A percentile compares a stretch with the other conserved stretches of the same genome.
Evolutionary conservation across 2,113 vertebrate species (phyloP).

Genomic region (Syrmaticus mikado): DNA sequence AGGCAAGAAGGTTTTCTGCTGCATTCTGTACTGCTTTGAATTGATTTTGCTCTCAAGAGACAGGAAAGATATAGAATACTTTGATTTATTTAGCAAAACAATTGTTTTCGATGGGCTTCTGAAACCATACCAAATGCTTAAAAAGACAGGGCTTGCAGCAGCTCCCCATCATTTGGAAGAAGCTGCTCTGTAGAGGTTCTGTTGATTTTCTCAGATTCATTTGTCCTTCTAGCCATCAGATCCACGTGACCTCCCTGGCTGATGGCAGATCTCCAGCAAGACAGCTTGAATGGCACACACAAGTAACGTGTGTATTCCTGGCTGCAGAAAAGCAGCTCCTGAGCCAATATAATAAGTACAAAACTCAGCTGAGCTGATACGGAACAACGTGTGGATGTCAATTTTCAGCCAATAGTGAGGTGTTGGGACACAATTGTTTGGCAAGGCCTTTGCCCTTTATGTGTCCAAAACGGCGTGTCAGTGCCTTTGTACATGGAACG

Average conservation of each 20-base stretch:
- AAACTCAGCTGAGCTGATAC: conserved; percentile 38
- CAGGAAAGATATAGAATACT: background rate
- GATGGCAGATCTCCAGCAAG: conserved; percentile 21
- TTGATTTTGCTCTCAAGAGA: background rate
- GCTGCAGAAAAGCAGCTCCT: conserved; percentile 1
- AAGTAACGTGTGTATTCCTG: background rate
- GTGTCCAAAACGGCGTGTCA: background rate
- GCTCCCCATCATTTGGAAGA: background rate
- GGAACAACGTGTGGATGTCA: background rate
- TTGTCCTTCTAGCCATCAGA: background rate
- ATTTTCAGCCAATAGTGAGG: conserved; percentile 52
- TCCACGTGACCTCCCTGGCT: background rate
- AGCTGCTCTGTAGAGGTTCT: background rate
- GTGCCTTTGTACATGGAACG: background rate
- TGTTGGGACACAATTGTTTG: conserved; percentile 60
- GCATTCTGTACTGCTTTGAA: background rate
- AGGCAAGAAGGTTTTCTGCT: background rate
- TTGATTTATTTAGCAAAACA: background rate
- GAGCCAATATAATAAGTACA: conserved; percentile 32
- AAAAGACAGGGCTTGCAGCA: background rate
- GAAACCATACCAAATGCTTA: background rate
- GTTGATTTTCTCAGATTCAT: background rate
- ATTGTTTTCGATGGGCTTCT: background rate
- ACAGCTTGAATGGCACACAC: background rate
- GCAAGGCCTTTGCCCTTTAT: conserved; percentile 66